These are phyloP conservation scores for Mycetomoellerius zeteki DNA, from an alignment of 1,140 invertebrate genomes.

Conservation along the genomic window DNA sequence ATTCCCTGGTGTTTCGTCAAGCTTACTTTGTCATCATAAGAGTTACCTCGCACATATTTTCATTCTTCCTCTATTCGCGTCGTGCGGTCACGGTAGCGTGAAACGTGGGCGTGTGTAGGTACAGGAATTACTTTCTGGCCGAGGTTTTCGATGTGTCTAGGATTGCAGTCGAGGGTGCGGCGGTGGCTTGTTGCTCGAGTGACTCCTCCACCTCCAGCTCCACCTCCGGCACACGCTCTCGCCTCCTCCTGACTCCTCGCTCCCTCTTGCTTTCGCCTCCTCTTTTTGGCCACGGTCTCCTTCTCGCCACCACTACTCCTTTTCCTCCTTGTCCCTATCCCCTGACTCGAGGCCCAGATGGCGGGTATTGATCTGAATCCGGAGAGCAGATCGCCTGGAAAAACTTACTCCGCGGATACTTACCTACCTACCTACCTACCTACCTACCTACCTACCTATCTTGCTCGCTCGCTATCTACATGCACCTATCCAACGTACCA, in stretches of 20 bases:
- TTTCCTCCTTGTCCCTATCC: conserved; percentile 76
- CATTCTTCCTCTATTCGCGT: conserved; percentile 36
- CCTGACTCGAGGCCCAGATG: conserved; percentile 81
- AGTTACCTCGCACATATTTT: conserved; percentile 37
- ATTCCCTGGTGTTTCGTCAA: conserved; percentile 24
- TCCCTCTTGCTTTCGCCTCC: conserved; percentile 51
- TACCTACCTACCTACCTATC: conserved; percentile 59
- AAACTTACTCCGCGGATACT: conserved; percentile 82
- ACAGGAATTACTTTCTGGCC: conserved; percentile 75
- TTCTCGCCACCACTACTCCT: conserved; percentile 59
- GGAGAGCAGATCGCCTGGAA: conserved; percentile 85
- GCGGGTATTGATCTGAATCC: conserved; percentile 86
- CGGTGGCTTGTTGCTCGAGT: conserved; percentile 85
- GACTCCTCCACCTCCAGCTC: conserved; percentile 80
- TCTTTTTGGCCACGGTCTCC: conserved; percentile 55
- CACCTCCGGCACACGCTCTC: conserved; percentile 77
- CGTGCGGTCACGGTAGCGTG: conserved; percentile 64
- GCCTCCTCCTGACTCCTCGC: conserved; percentile 50
- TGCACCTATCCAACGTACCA: conserved; percentile 70
- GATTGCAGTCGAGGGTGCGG: conserved; percentile 79
- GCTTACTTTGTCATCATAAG: conserved; percentile 15
- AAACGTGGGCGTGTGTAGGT: conserved; percentile 71
- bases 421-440: conserved; percentile 66
- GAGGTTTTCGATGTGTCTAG: conserved; percentile 77
- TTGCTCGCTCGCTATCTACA: conserved; percentile 71